These are phyloP conservation scores for Syrista parreyssii DNA, from an alignment of 2,888 invertebrate species.

Conservation along the genomic window DNA sequence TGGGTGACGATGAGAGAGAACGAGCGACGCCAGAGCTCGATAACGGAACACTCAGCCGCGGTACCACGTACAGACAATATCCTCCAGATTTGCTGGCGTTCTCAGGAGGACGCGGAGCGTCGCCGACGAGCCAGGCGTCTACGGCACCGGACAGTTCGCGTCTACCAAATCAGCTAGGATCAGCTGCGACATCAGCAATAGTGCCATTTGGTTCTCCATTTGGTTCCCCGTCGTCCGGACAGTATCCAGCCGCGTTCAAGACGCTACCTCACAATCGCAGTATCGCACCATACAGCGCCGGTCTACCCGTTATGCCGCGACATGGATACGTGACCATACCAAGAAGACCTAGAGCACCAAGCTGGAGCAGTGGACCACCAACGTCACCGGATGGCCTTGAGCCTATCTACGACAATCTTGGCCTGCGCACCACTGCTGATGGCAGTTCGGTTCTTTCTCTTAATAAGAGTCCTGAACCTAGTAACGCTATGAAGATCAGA, in stretches of 20 bases:
- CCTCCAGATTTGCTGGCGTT: conserved; percentile 87
- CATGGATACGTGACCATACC: conserved; percentile 91
- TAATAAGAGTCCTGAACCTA: conserved; percentile 76
- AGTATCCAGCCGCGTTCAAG: conserved; percentile 75
- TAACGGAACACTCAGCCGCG: conserved; percentile 69
- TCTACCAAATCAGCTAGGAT: conserved; percentile 64
- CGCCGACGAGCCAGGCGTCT: conserved; percentile 78
- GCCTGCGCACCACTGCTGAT: conserved; percentile 85
- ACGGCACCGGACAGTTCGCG: conserved; percentile 81
- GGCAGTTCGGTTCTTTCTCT: conserved; percentile 85
- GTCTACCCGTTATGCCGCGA: conserved; percentile 74
- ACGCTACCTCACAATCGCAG: conserved; percentile 81
- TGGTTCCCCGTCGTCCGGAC: conserved; percentile 48
- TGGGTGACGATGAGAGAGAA: conserved; percentile 41
- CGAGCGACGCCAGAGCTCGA: conserved; percentile 55
- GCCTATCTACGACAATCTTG: conserved; percentile 88
- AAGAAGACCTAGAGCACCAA: conserved; percentile 83
- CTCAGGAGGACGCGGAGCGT: conserved; percentile 70
- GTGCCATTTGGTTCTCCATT: conserved; percentile 12
- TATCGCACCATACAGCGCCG: conserved; percentile 27
- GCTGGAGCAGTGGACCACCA: conserved; percentile 79
- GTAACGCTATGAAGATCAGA: conserved; percentile 73
- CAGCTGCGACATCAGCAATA: conserved; percentile 7
- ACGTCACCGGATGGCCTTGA: conserved; percentile 71
- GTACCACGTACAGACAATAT: conserved; percentile 72